These are phyloP conservation scores for Pipistrellus kuhlii DNA, from an alignment of 2,797 vertebrate species.

Conservation along the genomic window DNA sequence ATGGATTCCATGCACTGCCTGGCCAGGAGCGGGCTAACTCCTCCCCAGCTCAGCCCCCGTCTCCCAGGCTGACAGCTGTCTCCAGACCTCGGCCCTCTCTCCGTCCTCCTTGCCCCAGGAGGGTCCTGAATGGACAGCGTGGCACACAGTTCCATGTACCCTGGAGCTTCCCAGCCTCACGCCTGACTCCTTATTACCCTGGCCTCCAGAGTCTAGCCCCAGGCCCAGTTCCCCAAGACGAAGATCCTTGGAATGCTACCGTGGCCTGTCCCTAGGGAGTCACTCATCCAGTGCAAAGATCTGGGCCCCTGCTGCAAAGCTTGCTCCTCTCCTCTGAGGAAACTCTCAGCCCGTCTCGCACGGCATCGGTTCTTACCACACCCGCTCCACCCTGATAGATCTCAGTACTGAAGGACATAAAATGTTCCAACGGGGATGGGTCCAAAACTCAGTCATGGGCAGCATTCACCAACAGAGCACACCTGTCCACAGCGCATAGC, in stretches of 20 bases:
- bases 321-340: background rate
- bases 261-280: background rate
- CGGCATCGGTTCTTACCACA: background rate
- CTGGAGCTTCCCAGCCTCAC: background rate
- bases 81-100: background rate
- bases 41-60: background rate
- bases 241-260: background rate
- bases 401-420: background rate
- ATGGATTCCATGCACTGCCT: background rate
- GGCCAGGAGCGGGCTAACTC: background rate
- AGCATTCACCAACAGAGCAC: background rate
- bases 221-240: background rate
- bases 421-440: background rate
- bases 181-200: background rate
- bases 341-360: background rate
- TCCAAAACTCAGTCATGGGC: background rate
- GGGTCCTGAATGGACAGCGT: rapidly evolving
- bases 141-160: background rate
- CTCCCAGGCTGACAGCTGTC: background rate
- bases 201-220: background rate
- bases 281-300: background rate
- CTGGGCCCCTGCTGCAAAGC: background rate
- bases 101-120: background rate
- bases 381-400: background rate
- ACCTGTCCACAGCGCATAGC: background rate